phyloP scores from a whole-genome alignment of 2,797 vertebrate genomes.

The Sebastes itinus region DNA sequence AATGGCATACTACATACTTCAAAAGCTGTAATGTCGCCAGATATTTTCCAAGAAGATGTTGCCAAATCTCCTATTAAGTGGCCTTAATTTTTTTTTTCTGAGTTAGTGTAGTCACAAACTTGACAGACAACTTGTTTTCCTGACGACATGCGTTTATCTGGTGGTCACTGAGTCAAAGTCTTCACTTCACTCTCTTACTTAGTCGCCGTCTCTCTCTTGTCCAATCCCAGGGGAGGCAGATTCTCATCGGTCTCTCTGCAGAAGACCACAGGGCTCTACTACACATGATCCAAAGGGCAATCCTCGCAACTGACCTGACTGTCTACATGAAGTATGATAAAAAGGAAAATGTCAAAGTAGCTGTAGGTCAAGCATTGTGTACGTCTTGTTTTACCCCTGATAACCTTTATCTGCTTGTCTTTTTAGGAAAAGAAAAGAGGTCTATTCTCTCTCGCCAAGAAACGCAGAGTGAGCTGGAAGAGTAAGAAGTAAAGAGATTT shows the following conservation, averaged over 20 bases:
- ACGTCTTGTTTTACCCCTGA: not conserved
- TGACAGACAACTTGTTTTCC: not conserved
- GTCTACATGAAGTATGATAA: conserved; percentile 65
- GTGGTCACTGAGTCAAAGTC: not conserved
- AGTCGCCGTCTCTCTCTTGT: not conserved
- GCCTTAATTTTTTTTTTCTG: not conserved
- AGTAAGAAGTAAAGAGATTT: conserved; percentile 66
- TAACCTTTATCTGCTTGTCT: not conserved
- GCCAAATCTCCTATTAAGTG: not conserved
- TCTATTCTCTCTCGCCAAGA: conserved; percentile 61
- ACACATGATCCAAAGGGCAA: conserved; percentile 69
- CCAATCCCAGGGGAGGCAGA: conserved; percentile 65
- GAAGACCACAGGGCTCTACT: conserved; percentile 59
- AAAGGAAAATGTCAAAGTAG: conserved; percentile 3
- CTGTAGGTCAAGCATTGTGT: not conserved
- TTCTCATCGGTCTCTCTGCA: conserved; percentile 58
- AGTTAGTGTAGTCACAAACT: not conserved
- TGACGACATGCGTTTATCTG: not conserved
- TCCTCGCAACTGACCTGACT: conserved; percentile 67
- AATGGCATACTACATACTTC: not conserved
- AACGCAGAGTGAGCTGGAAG: conserved; percentile 55
- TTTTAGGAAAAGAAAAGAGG: conserved; percentile 56
- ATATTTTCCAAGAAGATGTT: not conserved
- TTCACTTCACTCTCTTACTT: conserved; percentile 4
- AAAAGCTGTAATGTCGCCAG: not conserved